phyloP scores from a whole-genome alignment of 1,140 invertebrate species.

The Drosophila santomea region DNA sequence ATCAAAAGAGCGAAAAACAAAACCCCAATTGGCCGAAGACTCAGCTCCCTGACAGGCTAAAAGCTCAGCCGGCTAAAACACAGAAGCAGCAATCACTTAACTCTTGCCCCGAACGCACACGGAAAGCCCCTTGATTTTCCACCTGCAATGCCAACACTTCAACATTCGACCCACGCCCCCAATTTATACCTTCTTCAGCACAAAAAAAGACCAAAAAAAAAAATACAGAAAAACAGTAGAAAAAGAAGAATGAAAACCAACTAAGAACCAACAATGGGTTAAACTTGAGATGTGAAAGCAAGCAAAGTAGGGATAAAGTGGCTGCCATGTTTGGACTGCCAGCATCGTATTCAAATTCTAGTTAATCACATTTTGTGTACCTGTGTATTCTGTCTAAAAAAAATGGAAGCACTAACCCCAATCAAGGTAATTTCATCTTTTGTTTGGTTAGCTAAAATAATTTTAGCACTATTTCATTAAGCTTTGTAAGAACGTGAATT shows the following conservation, averaged over 20 bases:
- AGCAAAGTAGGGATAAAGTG: background rate
- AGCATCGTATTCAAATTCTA: slow-evolving; percentile 11
- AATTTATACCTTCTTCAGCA: background rate
- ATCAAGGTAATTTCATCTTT: no score
- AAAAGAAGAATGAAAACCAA: background rate
- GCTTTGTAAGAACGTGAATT: no score
- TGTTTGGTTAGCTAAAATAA: no score
- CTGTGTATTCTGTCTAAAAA: background rate
- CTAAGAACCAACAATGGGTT: background rate
- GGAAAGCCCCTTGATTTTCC: background rate
- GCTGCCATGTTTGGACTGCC: slow-evolving; percentile 8
- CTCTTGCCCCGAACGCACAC: slow-evolving; percentile 12
- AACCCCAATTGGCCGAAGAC: slow-evolving; percentile 1
- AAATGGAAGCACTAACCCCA: background rate
- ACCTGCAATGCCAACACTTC: slow-evolving; percentile 23
- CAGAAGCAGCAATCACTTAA: slow-evolving; percentile 40
- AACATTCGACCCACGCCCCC: background rate
- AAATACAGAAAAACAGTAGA: background rate
- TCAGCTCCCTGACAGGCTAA: slow-evolving; percentile 25
- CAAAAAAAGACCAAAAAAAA: background rate
- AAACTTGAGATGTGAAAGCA: background rate
- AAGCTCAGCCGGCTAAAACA: slow-evolving; percentile 25
- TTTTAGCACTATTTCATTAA: no score
- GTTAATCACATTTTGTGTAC: background rate
- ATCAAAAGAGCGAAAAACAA: slow-evolving; percentile 14